Evolutionary conservation across 2,113 vertebrate species (phyloP).

Genomic region (Mionectes macconnelli): DNA sequence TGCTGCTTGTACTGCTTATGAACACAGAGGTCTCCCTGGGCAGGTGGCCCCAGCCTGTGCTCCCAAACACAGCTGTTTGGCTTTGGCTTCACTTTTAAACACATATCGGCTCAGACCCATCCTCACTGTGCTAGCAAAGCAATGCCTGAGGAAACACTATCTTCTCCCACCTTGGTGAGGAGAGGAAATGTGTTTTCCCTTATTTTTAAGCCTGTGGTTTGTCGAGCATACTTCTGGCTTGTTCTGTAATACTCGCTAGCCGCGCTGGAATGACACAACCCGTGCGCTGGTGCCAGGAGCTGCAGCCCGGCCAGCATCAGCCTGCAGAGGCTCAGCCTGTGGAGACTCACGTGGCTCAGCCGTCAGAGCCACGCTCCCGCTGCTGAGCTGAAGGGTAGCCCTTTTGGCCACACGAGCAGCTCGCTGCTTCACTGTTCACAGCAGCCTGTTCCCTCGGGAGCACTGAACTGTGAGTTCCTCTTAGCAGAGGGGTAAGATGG

Average conservation of each 20-base stretch:
- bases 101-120: neutral
- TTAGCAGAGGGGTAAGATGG: neutral
- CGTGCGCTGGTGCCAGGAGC: neutral
- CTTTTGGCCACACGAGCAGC: accelerated
- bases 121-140: neutral
- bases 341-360: neutral
- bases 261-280: neutral
- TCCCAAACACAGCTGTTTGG: neutral
- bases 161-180: neutral
- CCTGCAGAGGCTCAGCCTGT: neutral
- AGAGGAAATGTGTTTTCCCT: slow-evolving; percentile 31
- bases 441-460: neutral
- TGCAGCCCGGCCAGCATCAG: neutral
- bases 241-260: neutral
- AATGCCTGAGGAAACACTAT: neutral
- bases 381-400: neutral
- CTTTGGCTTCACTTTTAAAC: neutral
- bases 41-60: accelerated
- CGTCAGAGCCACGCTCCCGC: accelerated
- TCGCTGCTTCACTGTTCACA: accelerated
- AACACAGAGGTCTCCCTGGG: neutral
- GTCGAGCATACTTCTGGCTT: slow-evolving; percentile 9
- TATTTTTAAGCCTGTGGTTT: slow-evolving; percentile 49
- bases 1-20: neutral
- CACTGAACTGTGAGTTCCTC: accelerated